A percentile compares a stretch with the other conserved stretches of the same genome.
These are phyloP conservation scores for Chelonoidis abingdonii DNA, from an alignment of 2,113 vertebrate genomes.

Conservation along the genomic window DNA sequence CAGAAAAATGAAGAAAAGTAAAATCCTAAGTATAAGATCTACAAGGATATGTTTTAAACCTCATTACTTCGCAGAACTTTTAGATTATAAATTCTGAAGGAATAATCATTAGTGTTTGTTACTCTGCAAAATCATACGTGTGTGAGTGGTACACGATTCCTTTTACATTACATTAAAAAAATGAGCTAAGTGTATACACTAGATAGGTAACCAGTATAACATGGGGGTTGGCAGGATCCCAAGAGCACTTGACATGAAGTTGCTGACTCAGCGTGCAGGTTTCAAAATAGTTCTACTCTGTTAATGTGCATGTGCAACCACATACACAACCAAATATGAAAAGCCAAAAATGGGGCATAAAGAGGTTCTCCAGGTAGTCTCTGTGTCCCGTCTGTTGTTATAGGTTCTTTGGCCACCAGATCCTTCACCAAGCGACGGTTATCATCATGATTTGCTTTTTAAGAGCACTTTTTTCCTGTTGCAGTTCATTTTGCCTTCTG, in stretches of 20 bases:
- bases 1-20: background rate
- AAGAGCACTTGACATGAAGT: background rate
- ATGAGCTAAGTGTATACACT: background rate
- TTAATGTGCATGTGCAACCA: background rate
- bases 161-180: background rate
- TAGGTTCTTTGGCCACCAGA: background rate
- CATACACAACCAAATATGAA: background rate
- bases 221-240: background rate
- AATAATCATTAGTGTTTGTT: background rate
- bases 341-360: background rate
- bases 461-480: background rate
- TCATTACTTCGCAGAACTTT: background rate
- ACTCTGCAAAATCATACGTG: background rate
- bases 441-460: background rate
- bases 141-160: background rate
- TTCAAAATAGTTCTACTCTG: background rate
- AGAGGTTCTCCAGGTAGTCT: background rate
- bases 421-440: background rate
- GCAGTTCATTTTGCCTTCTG: background rate
- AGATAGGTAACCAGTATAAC: background rate
- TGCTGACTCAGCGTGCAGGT: background rate
- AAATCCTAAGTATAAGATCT: background rate
- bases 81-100: background rate
- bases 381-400: fast-evolving
- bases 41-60: background rate